These are phyloP conservation scores for Sycophila texana DNA, from an alignment of 2,888 invertebrate species.

Conservation along the genomic window DNA sequence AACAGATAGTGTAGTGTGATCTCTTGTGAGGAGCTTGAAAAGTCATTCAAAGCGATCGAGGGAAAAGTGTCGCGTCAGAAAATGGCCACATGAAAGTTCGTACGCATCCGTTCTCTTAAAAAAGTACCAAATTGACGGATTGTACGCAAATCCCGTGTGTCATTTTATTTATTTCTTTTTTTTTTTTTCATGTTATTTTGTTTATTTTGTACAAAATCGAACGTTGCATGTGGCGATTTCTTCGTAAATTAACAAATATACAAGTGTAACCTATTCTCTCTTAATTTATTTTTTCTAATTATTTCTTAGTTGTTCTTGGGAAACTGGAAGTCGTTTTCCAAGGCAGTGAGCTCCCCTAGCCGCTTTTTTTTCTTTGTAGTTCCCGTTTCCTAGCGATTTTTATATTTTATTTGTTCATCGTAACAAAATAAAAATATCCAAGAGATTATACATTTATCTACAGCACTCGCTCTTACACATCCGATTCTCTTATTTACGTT, in stretches of 20 bases:
- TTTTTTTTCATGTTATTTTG: too few relatives aligned
- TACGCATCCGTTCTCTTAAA: neutral
- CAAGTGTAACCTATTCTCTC: too few relatives aligned
- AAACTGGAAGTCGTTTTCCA: slow-evolving; percentile 3
- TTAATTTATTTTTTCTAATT: too few relatives aligned
- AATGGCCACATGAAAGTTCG: slow-evolving; percentile 17
- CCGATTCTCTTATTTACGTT: slow-evolving; percentile 6
- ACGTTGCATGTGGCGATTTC: neutral
- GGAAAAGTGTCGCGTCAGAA: neutral
- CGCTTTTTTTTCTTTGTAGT: neutral
- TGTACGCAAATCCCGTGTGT: neutral
- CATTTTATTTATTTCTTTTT: slow-evolving; percentile 36
- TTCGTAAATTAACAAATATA: neutral
- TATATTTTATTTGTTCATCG: slow-evolving; percentile 14
- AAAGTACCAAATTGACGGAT: slow-evolving; percentile 14
- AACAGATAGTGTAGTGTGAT: too few relatives aligned
- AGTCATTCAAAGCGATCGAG: too few relatives aligned
- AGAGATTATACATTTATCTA: slow-evolving; percentile 49
- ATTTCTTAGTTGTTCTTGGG: neutral
- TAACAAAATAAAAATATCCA: slow-evolving; percentile 47
- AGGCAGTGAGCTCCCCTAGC: slow-evolving; percentile 31
- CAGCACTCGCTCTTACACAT: slow-evolving; percentile 31
- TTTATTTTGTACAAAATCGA: slow-evolving; percentile 1
- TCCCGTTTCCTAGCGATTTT: neutral
- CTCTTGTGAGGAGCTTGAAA: too few relatives aligned